phyloP scores from a whole-genome alignment of 2,797 vertebrate species.

The Harpagifer antarcticus region DNA sequence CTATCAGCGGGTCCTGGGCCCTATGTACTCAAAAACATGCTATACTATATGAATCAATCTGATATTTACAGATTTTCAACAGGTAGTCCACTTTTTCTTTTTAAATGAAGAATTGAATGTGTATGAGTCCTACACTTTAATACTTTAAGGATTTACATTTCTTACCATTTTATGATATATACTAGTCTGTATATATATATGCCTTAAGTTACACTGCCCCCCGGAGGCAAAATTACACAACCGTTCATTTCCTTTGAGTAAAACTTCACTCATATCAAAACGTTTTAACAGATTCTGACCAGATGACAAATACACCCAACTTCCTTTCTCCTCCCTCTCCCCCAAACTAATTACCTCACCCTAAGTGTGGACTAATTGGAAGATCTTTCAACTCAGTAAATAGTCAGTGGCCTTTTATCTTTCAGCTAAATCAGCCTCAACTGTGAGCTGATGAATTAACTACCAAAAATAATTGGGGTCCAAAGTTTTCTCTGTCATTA shows the following conservation, averaged over 20 bases:
- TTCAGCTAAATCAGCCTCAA: slow-evolving; percentile 16
- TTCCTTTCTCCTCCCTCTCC: background rate
- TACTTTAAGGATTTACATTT: background rate
- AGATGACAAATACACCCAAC: slow-evolving; percentile 56
- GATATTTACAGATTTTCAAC: slow-evolving; percentile 9
- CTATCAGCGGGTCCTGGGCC: slow-evolving; percentile 4
- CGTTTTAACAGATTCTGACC: slow-evolving; percentile 52
- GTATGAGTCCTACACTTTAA: background rate
- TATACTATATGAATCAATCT: background rate
- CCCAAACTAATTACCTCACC: slow-evolving; percentile 39
- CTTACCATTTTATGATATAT: background rate
- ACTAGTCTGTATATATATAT: slow-evolving; percentile 10
- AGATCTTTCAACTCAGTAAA: slow-evolving; percentile 63
- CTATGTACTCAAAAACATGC: background rate
- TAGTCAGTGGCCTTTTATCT: slow-evolving; percentile 50
- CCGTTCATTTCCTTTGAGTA: slow-evolving; percentile 38
- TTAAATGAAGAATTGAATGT: background rate
- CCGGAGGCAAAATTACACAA: slow-evolving; percentile 60
- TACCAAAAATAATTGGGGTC: slow-evolving; percentile 48
- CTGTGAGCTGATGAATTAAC: slow-evolving; percentile 49
- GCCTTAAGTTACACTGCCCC: slow-evolving; percentile 69
- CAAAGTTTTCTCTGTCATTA: slow-evolving; percentile 57
- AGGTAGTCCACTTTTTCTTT: background rate
- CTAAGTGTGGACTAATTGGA: slow-evolving; percentile 56
- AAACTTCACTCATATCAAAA: slow-evolving; percentile 72